Evolutionary conservation across 2,797 vertebrate genomes (phyloP), one percentile per base, ranked within the genome.

Genomic region (Acomys russatus): DNA sequence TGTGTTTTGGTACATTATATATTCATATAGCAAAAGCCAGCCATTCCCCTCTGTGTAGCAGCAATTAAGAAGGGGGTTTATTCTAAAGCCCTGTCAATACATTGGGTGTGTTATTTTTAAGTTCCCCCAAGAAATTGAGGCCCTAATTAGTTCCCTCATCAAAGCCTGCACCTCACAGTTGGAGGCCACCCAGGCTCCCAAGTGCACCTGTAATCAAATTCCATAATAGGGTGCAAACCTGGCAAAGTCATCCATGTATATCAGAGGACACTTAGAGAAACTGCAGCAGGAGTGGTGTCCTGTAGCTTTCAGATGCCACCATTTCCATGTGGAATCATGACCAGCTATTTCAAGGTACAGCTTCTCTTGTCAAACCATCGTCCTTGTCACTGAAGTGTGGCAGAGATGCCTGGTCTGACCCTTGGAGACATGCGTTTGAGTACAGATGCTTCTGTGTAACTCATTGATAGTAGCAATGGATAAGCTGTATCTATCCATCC

Each of bases 141-240:
- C 73, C 85, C 8, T 97, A 97, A 97, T 98, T 97, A 96, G 91
- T 88, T 56, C n/a, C 90, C 91, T 97, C 33, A 78, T 87, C 90
- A 56, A 88, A 77, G 70, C 71, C 25, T 87, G 56, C n/a, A 94
- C 83, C 88, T 97, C 86, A 25, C 35, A 7, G 49, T 23, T 90
- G 59, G 35, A 96, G 30, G 56, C 89, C 89, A 77, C 64, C n/a
- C 84, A 51, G 56, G 33, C 63, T 95, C 80, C 90, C 7, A 3
- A 80, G 70, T 76, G 64, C 3, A 7, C 71, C 86, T 87, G 17
- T 66, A 87, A 90, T 94, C 74, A 66, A 61, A 87, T 63, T 95
- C 89, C 66, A 71, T 6, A 78, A 7, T 78, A 49, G 82, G 77
- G 59, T 74, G 17, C 74, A 87, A 78, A 44, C 25, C 49, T 44